Base-by-base conservation (phyloP, 2,888 invertebrate genomes). In the Uloborus plumipes region DNA sequence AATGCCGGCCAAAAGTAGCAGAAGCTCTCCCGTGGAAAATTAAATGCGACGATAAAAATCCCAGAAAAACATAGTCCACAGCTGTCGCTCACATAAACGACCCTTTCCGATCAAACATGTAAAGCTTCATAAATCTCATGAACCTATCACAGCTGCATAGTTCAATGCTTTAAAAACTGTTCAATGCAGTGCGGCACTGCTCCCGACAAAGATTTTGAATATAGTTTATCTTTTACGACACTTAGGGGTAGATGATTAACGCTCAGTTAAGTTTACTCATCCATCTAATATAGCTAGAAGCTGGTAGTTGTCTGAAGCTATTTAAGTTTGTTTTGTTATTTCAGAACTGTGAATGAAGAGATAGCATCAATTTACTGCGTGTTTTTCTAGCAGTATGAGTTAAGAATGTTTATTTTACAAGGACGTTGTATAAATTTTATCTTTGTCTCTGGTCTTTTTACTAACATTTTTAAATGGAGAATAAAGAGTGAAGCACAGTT, bases 51-150 rank as follows among this genome's bases (percentile, higher is more conserved):
- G 9, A 4, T 39, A 64, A 67, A 39, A 55, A 58, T 3, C 31
- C 18, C 59, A 50, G 22, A 73, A 20, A 51, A 47, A 39, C 66
- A 58, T 58, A 50, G 55, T 18, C 20, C 50, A 16, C 79, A 79
- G 79, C 79, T 79, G 79, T 79, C 71, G 58, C 79, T 66, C 76
- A 62, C 79, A 72, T 73, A 73, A 79, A 73, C 72, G 65, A 62
- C 73, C 66, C 72, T 50, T 62, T 67, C 51, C 79, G 61, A 73
- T 73, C 65, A 62, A 73, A 73, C 79, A 73, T 66, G 72, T 67
- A 73, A 49, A 79, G 67, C 73, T 55, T 67, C 67, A 79, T 79
- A 73, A 79, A 73, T 79, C 72, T 73, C 61, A 47, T 49, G 79
- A 67, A 72, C 66, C 49, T 20, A 73, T 67, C 72, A 73, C 79